Conservation (phyloP, 2,113 vertebrate species). For the Pseudonaja textilis region DNA sequence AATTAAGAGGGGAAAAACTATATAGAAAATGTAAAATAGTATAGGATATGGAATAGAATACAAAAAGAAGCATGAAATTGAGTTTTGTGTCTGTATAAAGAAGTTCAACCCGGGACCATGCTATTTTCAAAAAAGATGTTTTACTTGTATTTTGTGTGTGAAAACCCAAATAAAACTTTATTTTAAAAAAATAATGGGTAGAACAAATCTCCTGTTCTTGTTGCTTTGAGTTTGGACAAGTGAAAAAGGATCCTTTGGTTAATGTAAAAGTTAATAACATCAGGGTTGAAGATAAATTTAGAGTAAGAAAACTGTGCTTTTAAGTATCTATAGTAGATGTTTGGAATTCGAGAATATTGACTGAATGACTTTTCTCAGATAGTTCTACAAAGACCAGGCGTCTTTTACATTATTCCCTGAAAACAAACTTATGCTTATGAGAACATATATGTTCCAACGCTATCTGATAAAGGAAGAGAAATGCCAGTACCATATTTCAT, state of each 20-base stretch:
- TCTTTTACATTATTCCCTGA: conserved; percentile 15
- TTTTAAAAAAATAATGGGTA: conserved; percentile 50
- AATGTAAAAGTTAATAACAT: conserved; percentile 24
- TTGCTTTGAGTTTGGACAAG: conserved; percentile 46
- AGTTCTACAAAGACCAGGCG: background rate
- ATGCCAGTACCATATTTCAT: background rate
- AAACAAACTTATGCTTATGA: background rate
- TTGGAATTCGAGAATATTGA: background rate
- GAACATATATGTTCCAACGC: background rate
- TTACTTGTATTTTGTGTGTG: no score
- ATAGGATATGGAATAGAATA: no score
- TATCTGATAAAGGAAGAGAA: background rate
- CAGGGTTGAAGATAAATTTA: conserved; percentile 35
- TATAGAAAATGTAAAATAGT: no score
- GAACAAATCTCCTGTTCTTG: conserved; percentile 51
- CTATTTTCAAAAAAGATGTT: no score
- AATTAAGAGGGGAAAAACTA: no score
- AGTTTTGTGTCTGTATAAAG: no score
- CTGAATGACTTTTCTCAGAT: background rate
- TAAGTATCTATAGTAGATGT: conserved; percentile 22
- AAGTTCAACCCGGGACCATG: no score
- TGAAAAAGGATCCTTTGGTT: conserved; percentile 10
- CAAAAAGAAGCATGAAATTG: no score
- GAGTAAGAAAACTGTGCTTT: conserved; percentile 20
- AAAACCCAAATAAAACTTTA: no score